A percentile compares a stretch with the other conserved stretches of the same genome.
These are phyloP conservation scores for Chelidonichthys spinosus DNA, from an alignment of 2,797 vertebrate genomes.

Conservation along the genomic window DNA sequence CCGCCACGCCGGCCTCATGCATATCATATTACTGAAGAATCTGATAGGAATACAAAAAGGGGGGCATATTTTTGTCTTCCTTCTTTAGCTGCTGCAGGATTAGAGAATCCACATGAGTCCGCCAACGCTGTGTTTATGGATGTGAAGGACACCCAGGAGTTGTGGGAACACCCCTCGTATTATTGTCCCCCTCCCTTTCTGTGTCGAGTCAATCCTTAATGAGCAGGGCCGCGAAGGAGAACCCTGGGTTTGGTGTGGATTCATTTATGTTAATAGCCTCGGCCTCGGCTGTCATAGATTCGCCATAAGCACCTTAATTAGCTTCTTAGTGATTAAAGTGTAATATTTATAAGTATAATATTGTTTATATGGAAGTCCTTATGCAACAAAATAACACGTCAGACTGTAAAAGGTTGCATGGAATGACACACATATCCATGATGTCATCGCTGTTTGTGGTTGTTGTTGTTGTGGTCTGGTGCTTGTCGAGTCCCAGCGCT, in stretches of 20 bases:
- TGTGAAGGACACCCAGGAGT: slow-evolving; percentile 25
- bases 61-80: background rate
- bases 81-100: slow-evolving; percentile 4
- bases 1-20: slow-evolving; percentile 50
- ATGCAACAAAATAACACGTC: background rate
- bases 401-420: background rate
- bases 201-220: slow-evolving; percentile 44
- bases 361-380: background rate
- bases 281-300: slow-evolving; percentile 21
- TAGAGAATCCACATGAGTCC: slow-evolving; percentile 9
- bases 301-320: slow-evolving; percentile 15
- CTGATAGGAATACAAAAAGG: slow-evolving; percentile 44
- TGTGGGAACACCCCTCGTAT: slow-evolving; percentile 25
- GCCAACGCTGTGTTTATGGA: background rate
- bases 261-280: slow-evolving; percentile 51
- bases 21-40: slow-evolving; percentile 56
- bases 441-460: too few species aligned
- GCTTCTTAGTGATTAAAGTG: slow-evolving; percentile 12
- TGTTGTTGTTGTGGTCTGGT: background rate
- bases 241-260: background rate
- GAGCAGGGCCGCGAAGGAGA: slow-evolving; percentile 22
- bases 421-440: too few species aligned
- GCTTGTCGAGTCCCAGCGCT: background rate
- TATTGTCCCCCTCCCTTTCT: slow-evolving; percentile 39
- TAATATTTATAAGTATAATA: background rate